Percentiles rank a stretch among this genome's conserved stretches.
These are phyloP conservation scores for Halichoerus grypus DNA, from an alignment of 2,113 vertebrate species.

Conservation along the genomic window DNA sequence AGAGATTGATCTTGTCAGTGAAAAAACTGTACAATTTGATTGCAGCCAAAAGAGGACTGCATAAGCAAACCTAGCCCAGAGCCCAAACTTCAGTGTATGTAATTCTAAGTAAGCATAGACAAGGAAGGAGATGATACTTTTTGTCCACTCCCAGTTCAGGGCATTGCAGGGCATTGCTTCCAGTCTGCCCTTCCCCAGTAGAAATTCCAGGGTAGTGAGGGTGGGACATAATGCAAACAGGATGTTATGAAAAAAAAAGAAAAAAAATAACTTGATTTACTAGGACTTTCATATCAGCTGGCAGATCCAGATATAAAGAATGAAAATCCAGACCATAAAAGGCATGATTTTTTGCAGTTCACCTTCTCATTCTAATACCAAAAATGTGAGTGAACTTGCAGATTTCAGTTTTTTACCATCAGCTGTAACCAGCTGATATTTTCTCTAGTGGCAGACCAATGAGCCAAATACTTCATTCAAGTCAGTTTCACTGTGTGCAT, in stretches of 20 bases:
- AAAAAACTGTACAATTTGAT: background rate
- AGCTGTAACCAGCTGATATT: background rate
- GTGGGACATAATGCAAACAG: rapidly evolving
- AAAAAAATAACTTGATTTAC: background rate
- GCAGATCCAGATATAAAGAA: background rate
- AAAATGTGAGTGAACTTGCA: background rate
- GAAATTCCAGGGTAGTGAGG: background rate
- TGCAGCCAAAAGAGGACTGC: background rate
- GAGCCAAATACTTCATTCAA: background rate
- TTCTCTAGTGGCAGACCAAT: background rate
- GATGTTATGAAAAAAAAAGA: background rate
- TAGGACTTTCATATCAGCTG: background rate
- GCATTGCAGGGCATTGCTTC: background rate
- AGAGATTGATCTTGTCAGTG: background rate
- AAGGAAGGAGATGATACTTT: background rate
- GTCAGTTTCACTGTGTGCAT: background rate
- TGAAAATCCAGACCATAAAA: background rate
- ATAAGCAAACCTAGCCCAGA: background rate
- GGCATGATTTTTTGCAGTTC: background rate
- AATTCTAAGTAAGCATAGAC: background rate
- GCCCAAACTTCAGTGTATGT: background rate
- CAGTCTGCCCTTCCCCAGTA: background rate
- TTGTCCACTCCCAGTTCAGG: background rate
- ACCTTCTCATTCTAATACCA: background rate
- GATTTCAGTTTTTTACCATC: background rate